These are phyloP conservation scores for Mormyrus proboscirostris DNA, from an alignment of 2,797 vertebrate genomes.

Conservation along the genomic window DNA sequence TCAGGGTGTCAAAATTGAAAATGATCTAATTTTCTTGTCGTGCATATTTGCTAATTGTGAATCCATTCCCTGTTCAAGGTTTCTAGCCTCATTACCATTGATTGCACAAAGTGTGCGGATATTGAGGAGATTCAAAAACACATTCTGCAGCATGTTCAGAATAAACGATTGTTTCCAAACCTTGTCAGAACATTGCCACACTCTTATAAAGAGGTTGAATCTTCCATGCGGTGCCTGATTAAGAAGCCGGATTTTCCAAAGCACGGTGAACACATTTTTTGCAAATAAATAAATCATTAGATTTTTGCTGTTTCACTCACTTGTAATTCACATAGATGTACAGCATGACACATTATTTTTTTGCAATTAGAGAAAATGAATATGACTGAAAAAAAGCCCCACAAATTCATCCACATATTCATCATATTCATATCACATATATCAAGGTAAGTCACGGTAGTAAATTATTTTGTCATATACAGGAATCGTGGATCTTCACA, in stretches of 20 bases:
- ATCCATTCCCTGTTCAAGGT: conserved; percentile 34
- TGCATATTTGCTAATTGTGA: background rate
- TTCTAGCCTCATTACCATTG: conserved; percentile 43
- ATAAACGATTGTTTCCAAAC: conserved; percentile 50
- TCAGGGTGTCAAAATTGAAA: background rate
- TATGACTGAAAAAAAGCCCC: background rate
- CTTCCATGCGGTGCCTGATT: conserved; percentile 42
- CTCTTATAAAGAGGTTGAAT: conserved; percentile 54
- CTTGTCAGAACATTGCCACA: conserved; percentile 52
- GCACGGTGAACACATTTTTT: conserved; percentile 48
- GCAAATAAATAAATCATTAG: background rate
- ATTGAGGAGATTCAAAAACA: conserved; percentile 42
- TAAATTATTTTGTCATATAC: background rate
- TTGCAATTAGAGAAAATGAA: background rate
- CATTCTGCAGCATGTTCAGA: conserved; percentile 48
- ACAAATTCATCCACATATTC: background rate
- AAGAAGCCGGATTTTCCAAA: conserved; percentile 39
- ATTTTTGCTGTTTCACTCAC: background rate
- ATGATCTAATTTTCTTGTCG: background rate
- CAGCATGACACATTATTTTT: background rate
- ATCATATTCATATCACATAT: background rate
- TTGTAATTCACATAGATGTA: background rate
- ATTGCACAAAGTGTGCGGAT: conserved; percentile 45
- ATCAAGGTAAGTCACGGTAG: background rate
- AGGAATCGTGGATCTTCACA: background rate